Percentiles rank a stretch among this genome's conserved stretches.
Evolutionary conservation across 2,888 invertebrate genomes (phyloP).

Genomic region (Ferdinandea cuprea): DNA sequence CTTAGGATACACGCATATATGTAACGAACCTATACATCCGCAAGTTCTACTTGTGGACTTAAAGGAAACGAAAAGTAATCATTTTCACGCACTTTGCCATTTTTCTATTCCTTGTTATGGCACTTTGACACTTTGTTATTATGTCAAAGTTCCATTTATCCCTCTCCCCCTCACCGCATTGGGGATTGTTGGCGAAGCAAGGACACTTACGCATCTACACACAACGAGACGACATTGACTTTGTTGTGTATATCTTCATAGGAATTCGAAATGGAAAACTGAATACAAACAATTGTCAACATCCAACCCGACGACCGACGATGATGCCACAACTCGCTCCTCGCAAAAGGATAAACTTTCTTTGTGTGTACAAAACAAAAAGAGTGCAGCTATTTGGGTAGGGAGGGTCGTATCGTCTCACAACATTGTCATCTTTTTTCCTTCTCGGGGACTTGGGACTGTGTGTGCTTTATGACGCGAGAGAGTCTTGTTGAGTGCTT

Average conservation of each 20-base stretch:
- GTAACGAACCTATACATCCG: too few species aligned
- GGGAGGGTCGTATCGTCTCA: slow-evolving; percentile 23
- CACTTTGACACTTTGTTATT: slow-evolving; percentile 69
- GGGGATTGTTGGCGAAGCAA: background rate
- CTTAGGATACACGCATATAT: background rate
- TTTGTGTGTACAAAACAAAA: slow-evolving; percentile 2
- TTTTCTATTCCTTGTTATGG: slow-evolving; percentile 60
- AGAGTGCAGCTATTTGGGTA: background rate
- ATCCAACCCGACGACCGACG: too few species aligned
- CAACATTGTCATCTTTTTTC: slow-evolving; percentile 33
- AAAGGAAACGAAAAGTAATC: slow-evolving; percentile 50
- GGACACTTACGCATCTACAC: slow-evolving; percentile 47
- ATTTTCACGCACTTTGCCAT: slow-evolving; percentile 48
- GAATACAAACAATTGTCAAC: slow-evolving; percentile 58
- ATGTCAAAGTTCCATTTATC: slow-evolving; percentile 54
- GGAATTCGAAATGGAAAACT: slow-evolving; percentile 49
- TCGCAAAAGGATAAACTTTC: background rate
- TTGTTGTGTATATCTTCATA: slow-evolving; percentile 17
- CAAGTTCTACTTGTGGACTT: too few species aligned
- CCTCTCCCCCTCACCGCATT: slow-evolving; percentile 16
- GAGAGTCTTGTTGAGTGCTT: slow-evolving; percentile 55
- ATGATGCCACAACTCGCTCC: too few species aligned
- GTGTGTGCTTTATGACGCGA: slow-evolving; percentile 39
- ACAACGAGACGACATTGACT: slow-evolving; percentile 9
- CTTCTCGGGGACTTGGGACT: slow-evolving; percentile 20